Conservation (phyloP, 2,797 vertebrate genomes). For the Brotogeris chrysoptera region DNA sequence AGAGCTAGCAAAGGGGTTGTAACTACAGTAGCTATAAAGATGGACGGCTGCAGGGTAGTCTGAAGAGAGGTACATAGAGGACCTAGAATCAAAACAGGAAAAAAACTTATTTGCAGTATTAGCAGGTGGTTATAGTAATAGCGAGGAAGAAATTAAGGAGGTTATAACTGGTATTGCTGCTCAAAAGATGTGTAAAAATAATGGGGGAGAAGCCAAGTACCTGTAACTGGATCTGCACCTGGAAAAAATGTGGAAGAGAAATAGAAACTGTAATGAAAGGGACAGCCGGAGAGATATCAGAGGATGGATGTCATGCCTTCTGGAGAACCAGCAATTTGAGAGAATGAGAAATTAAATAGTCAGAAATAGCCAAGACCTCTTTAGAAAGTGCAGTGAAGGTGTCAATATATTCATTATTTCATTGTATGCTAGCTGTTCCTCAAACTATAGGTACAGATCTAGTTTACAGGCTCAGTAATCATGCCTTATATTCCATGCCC, state of each 20-base stretch:
- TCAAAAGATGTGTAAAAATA: constrained; percentile 10
- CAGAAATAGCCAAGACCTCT: not conserved
- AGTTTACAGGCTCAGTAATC: not conserved
- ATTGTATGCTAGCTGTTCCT: not conserved
- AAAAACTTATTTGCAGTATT: not conserved
- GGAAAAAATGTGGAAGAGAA: constrained; percentile 40
- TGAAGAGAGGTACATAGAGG: not conserved
- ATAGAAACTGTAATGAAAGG: constrained; percentile 25
- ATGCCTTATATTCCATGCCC: not conserved
- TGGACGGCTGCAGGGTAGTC: not conserved
- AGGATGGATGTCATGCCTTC: constrained; percentile 23
- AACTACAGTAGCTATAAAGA: not conserved
- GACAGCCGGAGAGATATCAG: constrained; percentile 16
- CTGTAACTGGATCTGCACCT: constrained; percentile 10
- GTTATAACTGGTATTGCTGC: not conserved
- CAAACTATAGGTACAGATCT: not conserved
- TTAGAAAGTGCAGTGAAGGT: not conserved
- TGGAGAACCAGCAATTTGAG: constrained; percentile 15
- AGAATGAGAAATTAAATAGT: constrained; percentile 23
- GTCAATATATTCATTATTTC: not conserved
- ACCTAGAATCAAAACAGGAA: not conserved
- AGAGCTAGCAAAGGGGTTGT: not conserved
- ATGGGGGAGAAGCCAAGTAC: not conserved
- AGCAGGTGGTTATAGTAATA: not conserved
- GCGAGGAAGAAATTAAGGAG: not conserved